phyloP scores from a whole-genome alignment of 2,113 vertebrate species.

The Pimephales promelas region DNA sequence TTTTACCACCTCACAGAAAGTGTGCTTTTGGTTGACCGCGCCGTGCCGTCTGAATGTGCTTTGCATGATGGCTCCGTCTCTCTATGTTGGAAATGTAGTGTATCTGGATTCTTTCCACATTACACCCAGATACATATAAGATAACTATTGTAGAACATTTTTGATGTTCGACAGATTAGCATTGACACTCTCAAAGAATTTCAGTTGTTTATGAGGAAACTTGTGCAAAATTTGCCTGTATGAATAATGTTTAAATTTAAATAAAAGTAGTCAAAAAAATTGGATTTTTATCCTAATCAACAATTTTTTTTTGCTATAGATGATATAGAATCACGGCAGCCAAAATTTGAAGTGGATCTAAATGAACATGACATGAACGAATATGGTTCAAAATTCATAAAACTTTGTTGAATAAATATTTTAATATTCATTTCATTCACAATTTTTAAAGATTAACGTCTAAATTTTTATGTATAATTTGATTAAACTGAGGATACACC shows the following conservation, averaged over 20 bases:
- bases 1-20: not conserved
- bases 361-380: too few species aligned
- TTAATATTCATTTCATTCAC: not conserved
- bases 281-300: too few species aligned
- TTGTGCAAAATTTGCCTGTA: not conserved
- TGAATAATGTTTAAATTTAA: not conserved
- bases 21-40: not conserved
- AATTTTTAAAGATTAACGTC: not conserved
- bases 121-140: not conserved
- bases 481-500: not conserved
- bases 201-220: not conserved
- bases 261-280: not conserved
- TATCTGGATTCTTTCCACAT: slow-evolving; percentile 52
- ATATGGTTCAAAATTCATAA: too few species aligned
- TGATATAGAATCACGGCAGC: not conserved
- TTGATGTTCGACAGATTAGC: slow-evolving; percentile 44
- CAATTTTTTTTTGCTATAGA: not conserved
- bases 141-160: slow-evolving; percentile 32
- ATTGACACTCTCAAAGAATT: not conserved
- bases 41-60: slow-evolving; percentile 19
- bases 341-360: too few species aligned
- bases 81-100: slow-evolving; percentile 56
- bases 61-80: slow-evolving; percentile 18
- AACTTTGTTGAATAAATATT: not conserved
- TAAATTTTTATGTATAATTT: not conserved